phyloP scores from a whole-genome alignment of 2,888 invertebrate species.

The Holacanthella duospinosa region DNA sequence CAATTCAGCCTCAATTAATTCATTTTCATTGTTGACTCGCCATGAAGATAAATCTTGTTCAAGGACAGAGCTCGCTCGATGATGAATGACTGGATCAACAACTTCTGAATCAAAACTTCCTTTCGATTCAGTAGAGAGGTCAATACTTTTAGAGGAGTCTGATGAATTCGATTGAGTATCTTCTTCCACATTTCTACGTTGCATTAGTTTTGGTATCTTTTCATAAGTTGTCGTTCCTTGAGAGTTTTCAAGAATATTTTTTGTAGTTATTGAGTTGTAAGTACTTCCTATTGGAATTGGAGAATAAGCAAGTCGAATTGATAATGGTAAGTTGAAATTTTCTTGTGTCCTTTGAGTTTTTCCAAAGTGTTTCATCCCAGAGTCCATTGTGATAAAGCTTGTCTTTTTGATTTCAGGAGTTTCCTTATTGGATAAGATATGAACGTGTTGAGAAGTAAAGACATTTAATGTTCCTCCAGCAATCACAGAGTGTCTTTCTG shows the following conservation, averaged over 20 bases:
- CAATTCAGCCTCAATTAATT: slow-evolving; percentile 1
- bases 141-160: not conserved
- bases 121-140: not conserved
- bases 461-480: not conserved
- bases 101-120: not conserved
- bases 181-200: not conserved
- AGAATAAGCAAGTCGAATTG: not conserved
- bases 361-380: not conserved
- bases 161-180: not conserved
- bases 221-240: not conserved
- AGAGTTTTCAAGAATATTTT: not conserved
- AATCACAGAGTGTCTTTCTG: not conserved
- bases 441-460: not conserved
- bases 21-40: slow-evolving; percentile 1
- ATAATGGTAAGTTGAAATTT: not conserved
- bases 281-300: not conserved
- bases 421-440: not conserved
- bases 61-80: slow-evolving; percentile 7
- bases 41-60: slow-evolving; percentile 10
- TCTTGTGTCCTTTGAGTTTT: too few relatives aligned
- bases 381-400: not conserved
- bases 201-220: not conserved
- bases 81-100: not conserved
- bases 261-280: not conserved
- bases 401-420: not conserved